Base-by-base conservation (phyloP, 2,888 invertebrate genomes). In the Antitype chi region DNA sequence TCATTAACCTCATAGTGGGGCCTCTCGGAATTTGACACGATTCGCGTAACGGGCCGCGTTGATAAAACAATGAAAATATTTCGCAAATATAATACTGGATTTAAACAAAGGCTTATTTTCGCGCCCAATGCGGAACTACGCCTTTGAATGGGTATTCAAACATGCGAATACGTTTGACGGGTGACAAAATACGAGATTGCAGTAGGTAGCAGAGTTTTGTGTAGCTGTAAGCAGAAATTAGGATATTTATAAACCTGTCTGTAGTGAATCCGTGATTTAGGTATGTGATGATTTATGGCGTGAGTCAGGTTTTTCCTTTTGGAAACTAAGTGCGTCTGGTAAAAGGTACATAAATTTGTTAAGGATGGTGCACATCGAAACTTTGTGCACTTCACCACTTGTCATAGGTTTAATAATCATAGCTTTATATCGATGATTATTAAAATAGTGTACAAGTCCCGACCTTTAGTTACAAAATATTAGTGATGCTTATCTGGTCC, bases 41-140 rank as follows among this genome's bases (percentile, higher is more conserved):
- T 68, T 73, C 69, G 74, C 68, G 59, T 79, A 83, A 78, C 88
- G 67, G 84, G 38, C 62, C 62, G 25, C 20, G 76, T 80, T 78
- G 75, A 77, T 63, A 81, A 86, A 86, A 87, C 88, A 88, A 88
- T 84, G 84, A 76, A 85, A 82, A 82, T 76, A 78, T 86, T 86
- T 81, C 73, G 84, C 86, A 76, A 88, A 87, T 85, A 82, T 79
- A 68, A 74, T 74, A 68, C 63, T n/a, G 71, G 70, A 64, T 69
- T 60, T 62, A 70, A 85, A 85, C 84, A 83, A 85, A 81, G 81
- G 75, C 60, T 70, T 74, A 70, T 75, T 84, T 86, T 86, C 68
- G 55, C 67, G 20, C 25, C 60, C 25, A 66, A 52, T 25, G 77
- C 81, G 89, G 89, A 90, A 89, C 82, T 84, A 85, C 87, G 71